These are phyloP conservation scores for Entomobrya multifasciata DNA, from an alignment of 2,888 invertebrate genomes.

Conservation along the genomic window DNA sequence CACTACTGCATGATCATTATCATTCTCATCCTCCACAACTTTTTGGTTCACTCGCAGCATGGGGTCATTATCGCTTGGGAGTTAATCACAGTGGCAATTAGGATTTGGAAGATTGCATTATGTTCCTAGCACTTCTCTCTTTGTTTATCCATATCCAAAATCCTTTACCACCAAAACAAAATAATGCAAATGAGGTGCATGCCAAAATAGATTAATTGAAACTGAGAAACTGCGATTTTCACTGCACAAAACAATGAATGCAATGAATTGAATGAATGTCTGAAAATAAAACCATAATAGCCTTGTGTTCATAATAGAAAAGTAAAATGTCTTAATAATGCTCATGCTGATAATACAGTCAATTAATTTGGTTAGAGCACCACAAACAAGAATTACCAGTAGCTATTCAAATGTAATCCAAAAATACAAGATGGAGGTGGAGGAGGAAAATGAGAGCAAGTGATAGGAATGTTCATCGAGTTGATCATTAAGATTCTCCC, in stretches of 20 bases:
- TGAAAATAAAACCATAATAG: not conserved
- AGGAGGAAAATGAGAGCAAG: conserved; percentile 60
- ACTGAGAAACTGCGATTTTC: not conserved
- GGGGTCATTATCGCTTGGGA: conserved; percentile 63
- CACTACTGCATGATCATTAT: not conserved
- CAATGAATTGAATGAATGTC: conserved; percentile 42
- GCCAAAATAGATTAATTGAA: conserved; percentile 21
- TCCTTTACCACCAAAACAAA: conserved; percentile 11
- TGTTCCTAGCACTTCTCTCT: not conserved
- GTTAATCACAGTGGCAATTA: conserved; percentile 68
- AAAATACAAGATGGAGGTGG: conserved; percentile 20
- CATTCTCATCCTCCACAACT: not conserved
- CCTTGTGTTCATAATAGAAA: not conserved
- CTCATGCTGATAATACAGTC: not conserved
- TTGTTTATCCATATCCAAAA: not conserved
- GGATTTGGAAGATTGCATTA: conserved; percentile 53
- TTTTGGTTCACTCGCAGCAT: conserved; percentile 60
- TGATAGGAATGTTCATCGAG: conserved; percentile 63
- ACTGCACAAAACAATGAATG: not conserved
- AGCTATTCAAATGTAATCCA: too few relatives aligned
- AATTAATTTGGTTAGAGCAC: not conserved
- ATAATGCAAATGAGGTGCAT: conserved; percentile 45
- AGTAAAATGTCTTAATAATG: conserved; percentile 51
- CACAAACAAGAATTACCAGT: too few relatives aligned
- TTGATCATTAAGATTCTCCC: conserved; percentile 67